phyloP scores from a whole-genome alignment of 2,888 invertebrate species.

The Rhabditoides inermis region DNA sequence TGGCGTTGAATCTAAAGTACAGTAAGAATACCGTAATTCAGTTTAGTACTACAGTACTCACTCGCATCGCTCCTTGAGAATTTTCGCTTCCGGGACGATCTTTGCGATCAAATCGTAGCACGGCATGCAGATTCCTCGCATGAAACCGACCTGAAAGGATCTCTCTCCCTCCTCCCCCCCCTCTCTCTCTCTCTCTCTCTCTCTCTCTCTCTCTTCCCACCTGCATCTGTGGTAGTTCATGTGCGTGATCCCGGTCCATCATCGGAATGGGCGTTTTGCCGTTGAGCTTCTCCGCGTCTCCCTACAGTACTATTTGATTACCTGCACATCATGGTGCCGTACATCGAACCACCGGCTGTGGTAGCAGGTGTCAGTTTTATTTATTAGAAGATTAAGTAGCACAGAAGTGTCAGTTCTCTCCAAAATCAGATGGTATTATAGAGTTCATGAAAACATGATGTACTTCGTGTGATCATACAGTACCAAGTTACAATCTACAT shows the following conservation, averaged over 20 bases:
- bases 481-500: neutral
- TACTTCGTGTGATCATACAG: no score
- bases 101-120: conserved; percentile 67
- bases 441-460: no score
- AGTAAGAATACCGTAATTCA: neutral
- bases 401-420: no score
- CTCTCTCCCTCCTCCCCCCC: no score
- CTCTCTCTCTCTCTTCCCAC: conserved; percentile 40
- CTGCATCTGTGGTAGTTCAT: conserved; percentile 71
- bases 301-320: conserved; percentile 54
- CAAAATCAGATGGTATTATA: no score
- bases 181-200: neutral
- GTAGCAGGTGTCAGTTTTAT: no score
- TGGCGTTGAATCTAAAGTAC: conserved; percentile 59
- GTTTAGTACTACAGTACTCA: conserved; percentile 8
- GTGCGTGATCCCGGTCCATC: conserved; percentile 70
- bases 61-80: conserved; percentile 59
- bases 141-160: conserved; percentile 65
- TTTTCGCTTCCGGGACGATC: conserved; percentile 67
- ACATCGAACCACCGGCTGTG: no score
- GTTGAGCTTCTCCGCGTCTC: conserved; percentile 66
- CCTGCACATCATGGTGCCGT: no score
- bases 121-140: conserved; percentile 72
- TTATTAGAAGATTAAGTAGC: no score
- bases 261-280: conserved; percentile 70